These are phyloP conservation scores for Hippoglossus stenolepis DNA, from an alignment of 2,113 vertebrate species.

Conservation along the genomic window DNA sequence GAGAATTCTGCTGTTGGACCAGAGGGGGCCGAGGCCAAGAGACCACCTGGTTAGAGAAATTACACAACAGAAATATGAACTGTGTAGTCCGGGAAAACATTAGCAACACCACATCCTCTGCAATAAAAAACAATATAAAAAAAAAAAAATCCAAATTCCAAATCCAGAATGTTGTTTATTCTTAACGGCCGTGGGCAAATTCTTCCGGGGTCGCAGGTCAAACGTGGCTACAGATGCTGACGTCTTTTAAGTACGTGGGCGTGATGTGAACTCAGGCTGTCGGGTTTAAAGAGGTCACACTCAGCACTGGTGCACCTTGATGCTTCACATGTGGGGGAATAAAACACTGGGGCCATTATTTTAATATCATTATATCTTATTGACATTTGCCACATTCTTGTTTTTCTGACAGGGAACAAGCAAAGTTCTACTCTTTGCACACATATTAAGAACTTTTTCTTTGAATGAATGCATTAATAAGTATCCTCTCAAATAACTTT, in stretches of 20 bases:
- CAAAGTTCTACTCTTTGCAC: too few relatives aligned
- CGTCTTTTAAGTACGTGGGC: background rate
- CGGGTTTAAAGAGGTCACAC: background rate
- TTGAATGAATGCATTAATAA: too few relatives aligned
- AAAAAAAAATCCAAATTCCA: background rate
- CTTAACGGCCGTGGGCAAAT: constrained; percentile 15
- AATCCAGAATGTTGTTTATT: constrained; percentile 4
- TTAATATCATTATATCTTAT: too few relatives aligned
- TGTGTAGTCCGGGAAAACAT: background rate
- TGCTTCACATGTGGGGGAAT: background rate
- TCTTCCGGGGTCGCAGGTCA: constrained; percentile 38
- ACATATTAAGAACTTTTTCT: too few relatives aligned
- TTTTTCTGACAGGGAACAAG: too few relatives aligned
- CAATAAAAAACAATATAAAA: background rate
- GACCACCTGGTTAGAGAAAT: background rate
- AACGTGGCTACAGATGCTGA: constrained; percentile 10
- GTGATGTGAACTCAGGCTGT: background rate
- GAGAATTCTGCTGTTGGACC: constrained; percentile 3
- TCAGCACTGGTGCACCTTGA: background rate
- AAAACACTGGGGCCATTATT: too few relatives aligned
- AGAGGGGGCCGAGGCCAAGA: constrained; percentile 5
- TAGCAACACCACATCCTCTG: background rate
- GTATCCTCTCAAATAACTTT: too few relatives aligned
- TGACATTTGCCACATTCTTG: too few relatives aligned
- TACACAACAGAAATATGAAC: constrained; percentile 17